Conservation (phyloP, 2,888 invertebrate genomes). For the Acleris emargana region DNA sequence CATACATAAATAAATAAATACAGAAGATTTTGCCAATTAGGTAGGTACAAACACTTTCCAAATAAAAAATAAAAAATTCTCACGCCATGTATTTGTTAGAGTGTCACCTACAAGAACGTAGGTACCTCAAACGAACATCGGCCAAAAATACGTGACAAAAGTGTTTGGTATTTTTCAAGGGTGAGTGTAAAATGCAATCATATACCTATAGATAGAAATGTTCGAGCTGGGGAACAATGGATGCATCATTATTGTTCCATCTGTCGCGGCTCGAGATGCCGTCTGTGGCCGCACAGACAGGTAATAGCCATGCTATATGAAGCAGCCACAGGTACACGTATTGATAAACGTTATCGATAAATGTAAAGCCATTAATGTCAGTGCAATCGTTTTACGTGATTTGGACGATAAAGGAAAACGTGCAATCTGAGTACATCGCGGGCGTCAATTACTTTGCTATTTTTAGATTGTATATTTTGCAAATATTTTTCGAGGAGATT, state of each 20-base stretch:
- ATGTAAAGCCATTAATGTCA: conserved; percentile 27
- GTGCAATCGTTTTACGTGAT: conserved; percentile 30
- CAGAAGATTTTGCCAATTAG: too few species aligned
- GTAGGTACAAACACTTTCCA: too few species aligned
- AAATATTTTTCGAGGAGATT: too few species aligned
- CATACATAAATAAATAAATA: too few species aligned
- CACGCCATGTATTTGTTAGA: too few species aligned
- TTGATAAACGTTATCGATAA: conserved; percentile 30
- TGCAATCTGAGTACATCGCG: not conserved
- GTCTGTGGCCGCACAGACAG: not conserved
- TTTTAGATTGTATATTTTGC: not conserved
- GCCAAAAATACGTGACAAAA: too few species aligned
- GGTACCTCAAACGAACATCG: too few species aligned
- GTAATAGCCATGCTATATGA: conserved; percentile 15
- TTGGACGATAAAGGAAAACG: conserved; percentile 20
- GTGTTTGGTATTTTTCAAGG: too few species aligned
- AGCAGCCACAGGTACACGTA: not conserved
- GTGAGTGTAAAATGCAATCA: too few species aligned
- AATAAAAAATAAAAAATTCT: too few species aligned
- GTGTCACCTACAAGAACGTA: too few species aligned
- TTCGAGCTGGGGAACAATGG: not conserved
- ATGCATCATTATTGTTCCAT: conserved; percentile 13
- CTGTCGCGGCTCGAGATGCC: not conserved
- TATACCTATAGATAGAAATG: too few species aligned
- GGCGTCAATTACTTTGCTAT: not conserved